Evolutionary conservation across 2,888 invertebrate species (phyloP).

Genomic region (Cynaeus angustus): DNA sequence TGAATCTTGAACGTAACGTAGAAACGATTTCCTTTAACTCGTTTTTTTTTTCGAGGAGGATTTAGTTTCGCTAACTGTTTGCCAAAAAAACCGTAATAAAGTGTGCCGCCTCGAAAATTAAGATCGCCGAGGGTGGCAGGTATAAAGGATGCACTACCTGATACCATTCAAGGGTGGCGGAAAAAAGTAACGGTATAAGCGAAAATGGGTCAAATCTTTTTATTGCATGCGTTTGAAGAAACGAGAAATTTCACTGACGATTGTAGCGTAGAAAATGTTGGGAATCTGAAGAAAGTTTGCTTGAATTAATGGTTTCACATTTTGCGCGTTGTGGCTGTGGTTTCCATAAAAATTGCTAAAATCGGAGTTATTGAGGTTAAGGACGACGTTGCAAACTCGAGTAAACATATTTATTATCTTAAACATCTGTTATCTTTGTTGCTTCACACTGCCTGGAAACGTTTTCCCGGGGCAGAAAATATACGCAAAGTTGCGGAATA

Average conservation of each 20-base stretch:
- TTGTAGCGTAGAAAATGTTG: slow-evolving; percentile 50
- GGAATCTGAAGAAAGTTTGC: slow-evolving; percentile 48
- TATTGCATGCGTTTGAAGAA: slow-evolving; percentile 37
- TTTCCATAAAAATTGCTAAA: slow-evolving; percentile 44
- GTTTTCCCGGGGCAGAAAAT: slow-evolving; percentile 6
- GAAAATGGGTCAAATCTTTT: slow-evolving; percentile 47
- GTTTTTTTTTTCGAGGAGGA: slow-evolving; percentile 21
- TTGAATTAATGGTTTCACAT: slow-evolving; percentile 47
- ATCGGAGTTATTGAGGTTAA: slow-evolving; percentile 32
- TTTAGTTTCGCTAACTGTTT: slow-evolving; percentile 36
- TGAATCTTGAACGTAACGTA: slow-evolving; percentile 34
- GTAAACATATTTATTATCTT: slow-evolving; percentile 32
- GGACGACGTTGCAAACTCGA: slow-evolving; percentile 23
- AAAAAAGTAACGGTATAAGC: slow-evolving; percentile 43
- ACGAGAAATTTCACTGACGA: slow-evolving; percentile 50
- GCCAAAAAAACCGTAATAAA: slow-evolving; percentile 46
- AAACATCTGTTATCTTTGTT: slow-evolving; percentile 37
- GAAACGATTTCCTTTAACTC: slow-evolving; percentile 16
- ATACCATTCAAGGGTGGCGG: slow-evolving; percentile 39
- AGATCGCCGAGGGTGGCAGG: slow-evolving; percentile 56
- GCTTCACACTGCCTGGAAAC: slow-evolving; percentile 6
- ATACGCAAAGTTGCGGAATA: too few relatives aligned
- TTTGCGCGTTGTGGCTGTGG: slow-evolving; percentile 41
- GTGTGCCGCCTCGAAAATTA: slow-evolving; percentile 54
- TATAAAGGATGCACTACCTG: slow-evolving; percentile 56